A percentile compares a stretch with the other conserved stretches of the same genome.
Evolutionary conservation across 2,888 invertebrate species (phyloP).

Genomic region (Cosmorhoe ocellata): DNA sequence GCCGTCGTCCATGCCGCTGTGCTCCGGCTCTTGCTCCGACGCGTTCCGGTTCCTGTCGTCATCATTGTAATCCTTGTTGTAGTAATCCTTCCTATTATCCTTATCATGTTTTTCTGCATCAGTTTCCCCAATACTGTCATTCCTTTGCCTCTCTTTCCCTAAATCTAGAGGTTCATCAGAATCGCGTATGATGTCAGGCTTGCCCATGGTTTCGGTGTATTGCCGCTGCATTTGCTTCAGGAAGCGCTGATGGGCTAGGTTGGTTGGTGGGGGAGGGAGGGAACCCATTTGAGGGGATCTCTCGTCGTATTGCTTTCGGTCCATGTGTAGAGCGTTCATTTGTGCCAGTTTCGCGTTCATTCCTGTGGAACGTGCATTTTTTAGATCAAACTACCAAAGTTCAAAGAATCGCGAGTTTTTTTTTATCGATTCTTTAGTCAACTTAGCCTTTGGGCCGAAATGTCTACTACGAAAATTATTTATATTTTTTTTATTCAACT

Average conservation of each 20-base stretch:
- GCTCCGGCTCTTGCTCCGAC: constrained; percentile 59
- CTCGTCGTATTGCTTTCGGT: constrained; percentile 80
- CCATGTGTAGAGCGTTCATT: constrained; percentile 84
- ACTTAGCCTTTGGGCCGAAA: too few relatives aligned
- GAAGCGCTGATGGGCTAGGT: constrained; percentile 82
- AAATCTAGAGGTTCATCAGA: constrained; percentile 80
- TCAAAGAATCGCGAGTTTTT: neutral
- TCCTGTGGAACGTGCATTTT: constrained; percentile 70
- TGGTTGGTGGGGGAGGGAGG: constrained; percentile 80
- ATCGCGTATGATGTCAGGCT: constrained; percentile 80
- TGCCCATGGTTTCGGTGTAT: constrained; percentile 81
- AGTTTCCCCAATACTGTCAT: constrained; percentile 63
- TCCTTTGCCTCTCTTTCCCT: constrained; percentile 76
- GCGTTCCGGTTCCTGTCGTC: constrained; percentile 55
- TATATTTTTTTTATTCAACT: too few relatives aligned
- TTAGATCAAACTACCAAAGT: constrained; percentile 1
- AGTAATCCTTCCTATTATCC: constrained; percentile 73
- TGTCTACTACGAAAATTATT: too few relatives aligned
- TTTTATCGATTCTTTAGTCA: too few relatives aligned
- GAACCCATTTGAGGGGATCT: constrained; percentile 80
- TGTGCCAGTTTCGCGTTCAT: constrained; percentile 91
- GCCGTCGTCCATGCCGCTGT: constrained; percentile 69
- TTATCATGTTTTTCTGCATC: constrained; percentile 77
- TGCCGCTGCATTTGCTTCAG: constrained; percentile 85
- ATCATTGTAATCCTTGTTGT: constrained; percentile 60